Percentiles rank a stretch among this genome's conserved stretches.
Evolutionary conservation across 2,113 vertebrate species (phyloP).

Genomic region (Meles meles): DNA sequence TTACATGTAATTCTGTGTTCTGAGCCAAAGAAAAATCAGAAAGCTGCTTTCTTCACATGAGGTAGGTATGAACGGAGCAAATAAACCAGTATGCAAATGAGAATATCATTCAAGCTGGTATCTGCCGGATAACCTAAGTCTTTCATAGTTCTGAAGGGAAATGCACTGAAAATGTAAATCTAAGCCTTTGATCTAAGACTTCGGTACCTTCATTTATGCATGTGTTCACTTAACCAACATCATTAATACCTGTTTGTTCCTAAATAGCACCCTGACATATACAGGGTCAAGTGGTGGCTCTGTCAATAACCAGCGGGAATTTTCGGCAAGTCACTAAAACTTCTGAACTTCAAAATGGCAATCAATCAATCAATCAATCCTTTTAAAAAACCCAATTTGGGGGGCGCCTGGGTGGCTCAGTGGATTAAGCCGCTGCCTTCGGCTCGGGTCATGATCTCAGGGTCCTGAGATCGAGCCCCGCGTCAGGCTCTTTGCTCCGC

Average conservation of each 20-base stretch:
- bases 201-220: neutral
- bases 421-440: too few species aligned
- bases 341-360: neutral
- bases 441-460: too few species aligned
- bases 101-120: neutral
- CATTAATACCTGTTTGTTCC: neutral
- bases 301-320: neutral
- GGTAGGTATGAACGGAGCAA: neutral
- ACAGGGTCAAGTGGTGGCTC: neutral
- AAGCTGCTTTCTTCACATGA: neutral
- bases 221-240: neutral
- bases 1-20: neutral
- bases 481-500: too few species aligned
- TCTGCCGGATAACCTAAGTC: neutral
- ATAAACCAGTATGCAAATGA: neutral
- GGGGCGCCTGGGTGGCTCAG: neutral
- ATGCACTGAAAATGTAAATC: neutral
- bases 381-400: neutral
- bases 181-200: neutral
- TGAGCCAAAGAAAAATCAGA: neutral
- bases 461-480: too few species aligned
- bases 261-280: neutral
- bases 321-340: neutral
- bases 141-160: neutral
- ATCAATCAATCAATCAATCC: neutral